Evolutionary conservation across 2,113 vertebrate species (phyloP).

Genomic region (Cochlearius cochlearius): DNA sequence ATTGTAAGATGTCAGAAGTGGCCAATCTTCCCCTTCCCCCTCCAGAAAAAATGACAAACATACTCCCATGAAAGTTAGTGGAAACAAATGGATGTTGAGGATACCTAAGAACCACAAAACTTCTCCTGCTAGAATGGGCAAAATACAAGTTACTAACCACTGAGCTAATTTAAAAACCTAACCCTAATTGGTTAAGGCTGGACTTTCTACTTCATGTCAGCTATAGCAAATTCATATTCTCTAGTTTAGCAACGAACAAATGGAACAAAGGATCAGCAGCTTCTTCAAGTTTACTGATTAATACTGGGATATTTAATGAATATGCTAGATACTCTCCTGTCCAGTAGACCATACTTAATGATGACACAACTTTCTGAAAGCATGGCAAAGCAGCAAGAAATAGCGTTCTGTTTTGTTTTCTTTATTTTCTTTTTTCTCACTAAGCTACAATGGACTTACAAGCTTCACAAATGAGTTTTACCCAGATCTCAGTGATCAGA

Average conservation of each 20-base stretch:
- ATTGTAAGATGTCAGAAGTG: not conserved
- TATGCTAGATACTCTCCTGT: not conserved
- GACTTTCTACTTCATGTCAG: not conserved
- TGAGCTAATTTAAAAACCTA: not conserved
- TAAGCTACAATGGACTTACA: not conserved
- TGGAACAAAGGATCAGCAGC: not conserved
- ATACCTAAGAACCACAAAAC: not conserved
- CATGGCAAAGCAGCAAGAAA: not conserved
- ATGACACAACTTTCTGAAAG: not conserved
- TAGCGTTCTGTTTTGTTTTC: not conserved
- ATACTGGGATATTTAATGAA: not conserved
- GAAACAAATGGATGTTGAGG: not conserved
- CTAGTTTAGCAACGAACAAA: not conserved
- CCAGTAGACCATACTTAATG: not conserved
- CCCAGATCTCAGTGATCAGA: not conserved
- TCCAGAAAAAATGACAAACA: not conserved
- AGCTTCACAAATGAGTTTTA: not conserved
- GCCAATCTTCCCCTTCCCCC: not conserved
- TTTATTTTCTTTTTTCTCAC: not conserved
- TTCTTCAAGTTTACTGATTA: not conserved
- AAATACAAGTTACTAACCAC: not conserved
- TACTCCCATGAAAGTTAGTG: not conserved
- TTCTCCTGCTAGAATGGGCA: not conserved
- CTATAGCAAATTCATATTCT: not conserved
- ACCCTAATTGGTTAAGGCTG: not conserved